phyloP scores from a whole-genome alignment of 2,888 invertebrate genomes.

The Microplitis manilae region DNA sequence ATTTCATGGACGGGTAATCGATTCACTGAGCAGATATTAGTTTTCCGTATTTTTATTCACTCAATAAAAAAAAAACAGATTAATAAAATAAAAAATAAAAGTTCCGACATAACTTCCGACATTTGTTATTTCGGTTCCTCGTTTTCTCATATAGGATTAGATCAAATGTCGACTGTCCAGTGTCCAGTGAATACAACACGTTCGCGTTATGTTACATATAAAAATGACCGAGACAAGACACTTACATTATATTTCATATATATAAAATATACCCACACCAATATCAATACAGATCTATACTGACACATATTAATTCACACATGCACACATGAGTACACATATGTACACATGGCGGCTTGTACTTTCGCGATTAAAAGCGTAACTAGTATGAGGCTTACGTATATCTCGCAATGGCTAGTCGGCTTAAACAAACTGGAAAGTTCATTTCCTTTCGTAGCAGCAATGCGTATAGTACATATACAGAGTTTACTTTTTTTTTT shows the following conservation, averaged over 20 bases:
- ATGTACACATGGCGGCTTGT: constrained; percentile 38
- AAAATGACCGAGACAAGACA: neutral
- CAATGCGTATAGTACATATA: constrained; percentile 46
- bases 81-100: neutral
- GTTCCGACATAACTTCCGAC: neutral
- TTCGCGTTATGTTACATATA: neutral
- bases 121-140: neutral
- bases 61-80: neutral
- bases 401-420: neutral
- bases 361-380: constrained; percentile 55
- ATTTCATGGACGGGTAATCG: neutral
- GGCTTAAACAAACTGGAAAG: constrained; percentile 42
- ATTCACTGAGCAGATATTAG: neutral
- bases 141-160: neutral
- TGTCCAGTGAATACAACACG: no score
- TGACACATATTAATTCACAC: neutral
- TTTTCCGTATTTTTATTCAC: neutral
- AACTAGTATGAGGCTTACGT: constrained; percentile 43
- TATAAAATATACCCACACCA: no score
- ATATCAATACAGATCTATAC: neutral
- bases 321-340: neutral
- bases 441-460: constrained; percentile 56
- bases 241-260: neutral
- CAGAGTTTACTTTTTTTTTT: constrained; percentile 31
- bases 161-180: neutral